These are phyloP conservation scores for Loxodonta africana DNA, from an alignment of 2,113 vertebrate genomes.

Conservation along the genomic window DNA sequence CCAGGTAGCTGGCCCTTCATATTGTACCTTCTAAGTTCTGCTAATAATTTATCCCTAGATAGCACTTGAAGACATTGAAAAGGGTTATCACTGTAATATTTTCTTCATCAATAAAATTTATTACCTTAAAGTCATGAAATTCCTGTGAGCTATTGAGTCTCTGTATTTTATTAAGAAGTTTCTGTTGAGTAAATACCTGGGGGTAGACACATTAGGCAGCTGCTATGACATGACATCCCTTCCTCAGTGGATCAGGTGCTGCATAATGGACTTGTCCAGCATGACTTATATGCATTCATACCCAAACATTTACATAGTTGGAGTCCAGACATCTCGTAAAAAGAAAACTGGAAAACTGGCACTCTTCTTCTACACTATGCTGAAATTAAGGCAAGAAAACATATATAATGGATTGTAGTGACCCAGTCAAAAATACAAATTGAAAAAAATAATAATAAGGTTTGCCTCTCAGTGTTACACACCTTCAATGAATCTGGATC, in stretches of 20 bases:
- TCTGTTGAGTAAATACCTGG: background rate
- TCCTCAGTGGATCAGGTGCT: background rate
- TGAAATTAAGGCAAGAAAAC: slow-evolving; percentile 5
- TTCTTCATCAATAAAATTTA: background rate
- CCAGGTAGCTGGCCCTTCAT: background rate
- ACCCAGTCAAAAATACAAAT: background rate
- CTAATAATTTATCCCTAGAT: background rate
- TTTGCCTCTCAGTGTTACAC: background rate
- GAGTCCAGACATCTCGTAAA: background rate
- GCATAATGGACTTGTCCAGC: background rate
- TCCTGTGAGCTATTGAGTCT: background rate
- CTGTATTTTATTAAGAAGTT: background rate
- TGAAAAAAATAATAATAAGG: background rate
- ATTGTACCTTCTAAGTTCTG: background rate
- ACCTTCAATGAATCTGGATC: background rate
- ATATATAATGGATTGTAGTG: background rate
- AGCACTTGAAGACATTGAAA: background rate
- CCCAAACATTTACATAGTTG: background rate
- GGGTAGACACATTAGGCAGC: background rate
- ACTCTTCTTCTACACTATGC: background rate
- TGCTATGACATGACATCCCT: background rate
- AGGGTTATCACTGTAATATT: background rate
- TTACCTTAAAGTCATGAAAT: background rate
- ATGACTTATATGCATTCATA: background rate
- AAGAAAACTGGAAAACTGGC: background rate